Evolutionary conservation across 1,140 invertebrate genomes (phyloP), one percentile per base, ranked within the genome.

Genomic region (Musca vetustissima): DNA sequence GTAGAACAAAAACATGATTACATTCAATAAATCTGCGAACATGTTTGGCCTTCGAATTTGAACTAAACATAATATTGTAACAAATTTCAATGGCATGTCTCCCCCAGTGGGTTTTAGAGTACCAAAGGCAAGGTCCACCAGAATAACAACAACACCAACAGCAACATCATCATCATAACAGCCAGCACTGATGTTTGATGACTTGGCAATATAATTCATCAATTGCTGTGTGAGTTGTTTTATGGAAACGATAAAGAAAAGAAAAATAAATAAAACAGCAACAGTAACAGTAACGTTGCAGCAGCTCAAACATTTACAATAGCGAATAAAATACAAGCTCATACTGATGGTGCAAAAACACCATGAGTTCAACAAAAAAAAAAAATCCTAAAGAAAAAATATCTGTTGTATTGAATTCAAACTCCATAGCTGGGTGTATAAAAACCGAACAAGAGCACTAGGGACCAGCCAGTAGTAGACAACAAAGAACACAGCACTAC

Each of bases 1-100:
- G 25, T 15, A 15, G 25, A 55, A 55, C 21, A 11, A 55, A 24
- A 55, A 8, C 24, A 25, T 24, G 9, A 61, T 70, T 52, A 69
- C 55, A 71, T 55, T 73, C 25, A 70, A 65, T 71, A 70, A 55
- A 66, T 69, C 66, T 67, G 68, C 68, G 73, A 75, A 75, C 75
- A 75, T 78, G 72, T 70, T 66, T 73, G 78, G 78, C 78, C 78
- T 80, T 80, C 78, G 78, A 80, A 79, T 73, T 79, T 73, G 75
- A 77, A 77, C 17, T 43, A 13, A 43, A 43, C 4, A 43, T 43
- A 43, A 1, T 11, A 43, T 28, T 8, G 36, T 43, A 43, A 43
- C 36, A 52, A 59, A 67, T 53, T 80, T 80, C 78, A 80, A 80
- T 80, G 78, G 78, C 78, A 80, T 76, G 76, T 75, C 76, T n/a